A percentile compares a stretch with the other conserved stretches of the same genome.
These are phyloP conservation scores for Rhopalosiphum padi DNA, from an alignment of 1,140 invertebrate genomes.

Conservation along the genomic window DNA sequence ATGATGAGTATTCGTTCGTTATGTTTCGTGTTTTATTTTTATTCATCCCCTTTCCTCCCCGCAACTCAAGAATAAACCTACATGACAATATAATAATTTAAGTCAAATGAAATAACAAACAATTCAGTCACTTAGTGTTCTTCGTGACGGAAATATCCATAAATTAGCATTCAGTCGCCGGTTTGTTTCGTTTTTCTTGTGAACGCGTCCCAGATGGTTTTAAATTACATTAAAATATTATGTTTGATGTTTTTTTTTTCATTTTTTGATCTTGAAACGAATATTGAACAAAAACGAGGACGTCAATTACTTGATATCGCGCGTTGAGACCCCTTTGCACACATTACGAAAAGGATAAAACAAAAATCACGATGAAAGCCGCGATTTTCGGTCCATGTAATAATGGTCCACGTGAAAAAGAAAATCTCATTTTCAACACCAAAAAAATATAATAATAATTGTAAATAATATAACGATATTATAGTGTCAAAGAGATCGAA, in stretches of 20 bases:
- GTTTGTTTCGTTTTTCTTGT: background rate
- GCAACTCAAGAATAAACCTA: background rate
- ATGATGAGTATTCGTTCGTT: too few species aligned
- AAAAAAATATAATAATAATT: background rate
- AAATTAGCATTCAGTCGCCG: background rate
- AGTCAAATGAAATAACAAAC: background rate
- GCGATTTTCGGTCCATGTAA: background rate
- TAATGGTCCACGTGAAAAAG: background rate
- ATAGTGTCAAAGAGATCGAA: background rate
- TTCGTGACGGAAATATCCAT: background rate
- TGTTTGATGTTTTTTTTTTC: background rate
- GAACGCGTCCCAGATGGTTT: slow-evolving; percentile 42
- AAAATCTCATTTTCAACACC: background rate
- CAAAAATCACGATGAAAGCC: background rate
- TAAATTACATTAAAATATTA: background rate
- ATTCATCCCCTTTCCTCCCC: too few species aligned
- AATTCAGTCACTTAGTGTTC: background rate
- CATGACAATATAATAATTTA: background rate
- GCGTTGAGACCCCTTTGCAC: background rate
- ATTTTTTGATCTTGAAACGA: background rate
- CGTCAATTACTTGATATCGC: background rate
- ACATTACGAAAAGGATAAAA: background rate
- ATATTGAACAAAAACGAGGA: background rate
- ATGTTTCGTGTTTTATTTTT: background rate
- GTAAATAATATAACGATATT: background rate